Conservation (phyloP, 2,888 invertebrate genomes). For the Herminia tarsipennalis region DNA sequence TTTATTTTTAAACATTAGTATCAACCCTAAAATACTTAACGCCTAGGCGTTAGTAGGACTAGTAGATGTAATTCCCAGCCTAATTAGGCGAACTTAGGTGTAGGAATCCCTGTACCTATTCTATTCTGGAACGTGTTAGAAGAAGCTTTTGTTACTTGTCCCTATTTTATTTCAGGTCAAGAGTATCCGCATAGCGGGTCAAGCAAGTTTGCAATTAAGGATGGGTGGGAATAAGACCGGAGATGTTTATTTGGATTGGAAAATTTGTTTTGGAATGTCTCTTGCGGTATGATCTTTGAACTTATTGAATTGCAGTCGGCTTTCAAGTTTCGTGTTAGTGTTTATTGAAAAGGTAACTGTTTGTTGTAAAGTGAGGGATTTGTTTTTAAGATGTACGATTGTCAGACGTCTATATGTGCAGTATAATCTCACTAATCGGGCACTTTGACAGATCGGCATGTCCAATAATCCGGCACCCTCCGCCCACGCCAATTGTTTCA, state of each 20-base stretch:
- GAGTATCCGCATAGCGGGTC: slow-evolving; percentile 36
- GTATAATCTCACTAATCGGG: slow-evolving; percentile 19
- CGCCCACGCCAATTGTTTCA: slow-evolving; percentile 38
- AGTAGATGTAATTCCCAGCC: slow-evolving; percentile 70
- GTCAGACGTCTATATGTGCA: no score
- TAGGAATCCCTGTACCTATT: slow-evolving; percentile 75
- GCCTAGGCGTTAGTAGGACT: slow-evolving; percentile 60
- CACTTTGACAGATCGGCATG: slow-evolving; percentile 18
- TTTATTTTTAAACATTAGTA: background rate
- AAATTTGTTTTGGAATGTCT: background rate
- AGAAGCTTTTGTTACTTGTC: slow-evolving; percentile 65
- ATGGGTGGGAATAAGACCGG: slow-evolving; percentile 9
- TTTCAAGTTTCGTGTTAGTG: background rate
- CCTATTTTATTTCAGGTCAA: slow-evolving; percentile 37
- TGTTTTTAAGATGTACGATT: no score
- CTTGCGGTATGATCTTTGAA: slow-evolving; percentile 7
- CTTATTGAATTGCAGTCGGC: background rate
- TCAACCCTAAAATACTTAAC: slow-evolving; percentile 62
- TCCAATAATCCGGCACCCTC: slow-evolving; percentile 22
- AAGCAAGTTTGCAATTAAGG: slow-evolving; percentile 41
- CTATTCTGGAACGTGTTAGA: slow-evolving; percentile 72
- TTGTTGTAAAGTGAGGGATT: no score
- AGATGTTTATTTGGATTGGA: slow-evolving; percentile 13
- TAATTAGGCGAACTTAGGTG: slow-evolving; percentile 81
- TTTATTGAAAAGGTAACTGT: no score